Evolutionary conservation across 2,113 vertebrate genomes (phyloP), one percentile per base, ranked within the genome.

Genomic region (Bubo bubo): DNA sequence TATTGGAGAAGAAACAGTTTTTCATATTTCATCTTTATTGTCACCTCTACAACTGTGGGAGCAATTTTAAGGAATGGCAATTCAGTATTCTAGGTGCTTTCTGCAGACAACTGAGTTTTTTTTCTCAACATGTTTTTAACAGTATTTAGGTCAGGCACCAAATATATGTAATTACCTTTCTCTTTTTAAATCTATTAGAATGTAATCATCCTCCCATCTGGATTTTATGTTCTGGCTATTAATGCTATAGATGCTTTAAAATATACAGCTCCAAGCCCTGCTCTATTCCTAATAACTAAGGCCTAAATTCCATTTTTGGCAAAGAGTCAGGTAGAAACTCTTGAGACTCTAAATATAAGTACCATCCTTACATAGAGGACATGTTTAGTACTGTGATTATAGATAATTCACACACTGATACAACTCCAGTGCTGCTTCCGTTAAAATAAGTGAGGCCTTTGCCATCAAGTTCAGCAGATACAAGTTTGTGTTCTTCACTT

Each of bases 141-240:
- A 12, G 59, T 74, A 37, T 75, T 95, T 83, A 81, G 32, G 79
- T 91, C 27, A 64, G 60, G 30, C 73, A 62, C 73, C 82, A 93
- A 77, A 96, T 83, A 95, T 14, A 14, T 81, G 34, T 90, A 95
- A 92, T 90, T 86, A 82, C 11, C 28, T 90, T 86, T 91, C 41
- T 47, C 39, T 68, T 76, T 88, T 89, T 81, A 94, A 97, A 95
- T 59, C 67, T 74, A 55, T 89, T 92, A 67, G 10, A 64, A 10
- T 64, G 5, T 81, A 88, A 90, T 94, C 3, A 9, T 88, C 43
- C 35, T 96, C 91, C 52, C 79, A 67, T 47, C 64, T 84, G 58
- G 67, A 88, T 95, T 77, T 95, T 95, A 84, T 93, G 47, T 83
- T 95, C 89, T 93, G 49, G 71, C 76, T 86, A 64, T 67, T 73